Percentiles rank a stretch among this genome's conserved stretches.
phyloP scores from a whole-genome alignment of 2,113 vertebrate species.

The Odocoileus virginianus region DNA sequence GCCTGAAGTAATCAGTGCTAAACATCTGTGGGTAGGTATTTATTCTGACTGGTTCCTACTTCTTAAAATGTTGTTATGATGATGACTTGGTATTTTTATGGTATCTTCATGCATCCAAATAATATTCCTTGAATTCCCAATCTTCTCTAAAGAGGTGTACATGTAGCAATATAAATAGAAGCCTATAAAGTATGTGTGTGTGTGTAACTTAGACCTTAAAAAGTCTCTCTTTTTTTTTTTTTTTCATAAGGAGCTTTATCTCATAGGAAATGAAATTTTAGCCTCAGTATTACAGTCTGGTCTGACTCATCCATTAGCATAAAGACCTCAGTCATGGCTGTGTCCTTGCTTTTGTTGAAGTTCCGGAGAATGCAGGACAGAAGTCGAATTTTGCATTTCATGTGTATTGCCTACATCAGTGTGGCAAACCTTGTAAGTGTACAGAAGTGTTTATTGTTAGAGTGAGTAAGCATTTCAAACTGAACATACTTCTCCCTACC shows the following conservation, averaged over 20 bases:
- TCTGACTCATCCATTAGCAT: constrained; percentile 36
- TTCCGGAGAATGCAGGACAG: not conserved
- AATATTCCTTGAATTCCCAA: not conserved
- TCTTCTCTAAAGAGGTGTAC: not conserved
- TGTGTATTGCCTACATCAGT: not conserved
- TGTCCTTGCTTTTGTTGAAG: constrained; percentile 21
- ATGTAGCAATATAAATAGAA: not conserved
- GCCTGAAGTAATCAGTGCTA: not conserved
- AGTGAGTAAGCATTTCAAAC: not conserved
- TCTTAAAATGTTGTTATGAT: constrained; percentile 23
- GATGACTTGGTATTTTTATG: constrained; percentile 37
- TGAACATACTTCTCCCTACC: not conserved
- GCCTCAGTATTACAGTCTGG: not conserved
- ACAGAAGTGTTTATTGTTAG: not conserved
- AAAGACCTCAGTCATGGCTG: not conserved
- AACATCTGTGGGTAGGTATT: constrained; percentile 17
- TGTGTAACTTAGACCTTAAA: not conserved
- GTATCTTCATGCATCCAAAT: not conserved
- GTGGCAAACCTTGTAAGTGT: not conserved
- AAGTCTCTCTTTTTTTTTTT: not conserved
- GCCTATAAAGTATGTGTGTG: not conserved
- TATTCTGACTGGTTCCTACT: not conserved
- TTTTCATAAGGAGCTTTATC: not conserved
- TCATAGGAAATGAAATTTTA: constrained; percentile 31
- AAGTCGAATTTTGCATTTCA: not conserved